Conservation (phyloP, 2,113 vertebrate genomes). For the Phylloscopus trochilus region DNA sequence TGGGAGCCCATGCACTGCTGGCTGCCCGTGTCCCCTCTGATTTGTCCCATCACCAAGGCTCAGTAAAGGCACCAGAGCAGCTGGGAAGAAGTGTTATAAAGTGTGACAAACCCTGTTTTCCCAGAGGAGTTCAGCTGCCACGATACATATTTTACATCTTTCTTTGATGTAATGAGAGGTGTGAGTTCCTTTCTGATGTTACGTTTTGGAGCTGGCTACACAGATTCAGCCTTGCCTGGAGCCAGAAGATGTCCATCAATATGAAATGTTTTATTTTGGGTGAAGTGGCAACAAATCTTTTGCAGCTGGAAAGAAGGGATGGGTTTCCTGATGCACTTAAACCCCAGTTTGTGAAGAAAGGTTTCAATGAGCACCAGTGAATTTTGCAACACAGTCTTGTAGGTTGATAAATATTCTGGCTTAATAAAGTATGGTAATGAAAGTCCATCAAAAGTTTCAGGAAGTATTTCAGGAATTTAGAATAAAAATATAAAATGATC, state of each 20-base stretch:
- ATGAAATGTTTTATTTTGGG: not conserved
- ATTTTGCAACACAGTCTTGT: not conserved
- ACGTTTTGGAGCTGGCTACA: not conserved
- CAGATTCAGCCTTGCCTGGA: not conserved
- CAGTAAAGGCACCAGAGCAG: not conserved
- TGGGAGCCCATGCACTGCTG: not conserved
- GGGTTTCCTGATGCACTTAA: not conserved
- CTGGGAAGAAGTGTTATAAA: not conserved
- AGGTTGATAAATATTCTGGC: not conserved
- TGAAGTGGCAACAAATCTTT: not conserved
- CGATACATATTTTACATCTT: slow-evolving; percentile 26
- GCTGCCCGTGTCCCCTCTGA: not conserved
- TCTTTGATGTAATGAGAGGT: slow-evolving; percentile 28
- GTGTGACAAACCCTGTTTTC: slow-evolving; percentile 37
- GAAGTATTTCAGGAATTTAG: not conserved
- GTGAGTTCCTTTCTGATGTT: slow-evolving; percentile 25
- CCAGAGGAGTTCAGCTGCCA: slow-evolving; percentile 50
- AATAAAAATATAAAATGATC: not conserved
- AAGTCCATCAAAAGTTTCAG: not conserved
- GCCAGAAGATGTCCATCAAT: not conserved
- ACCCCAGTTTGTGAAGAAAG: not conserved
- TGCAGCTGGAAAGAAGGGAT: not conserved
- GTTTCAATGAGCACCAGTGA: not conserved
- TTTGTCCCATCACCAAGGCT: not conserved
- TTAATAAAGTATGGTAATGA: not conserved